These are phyloP conservation scores for Callionymus lyra DNA, from an alignment of 2,113 vertebrate genomes.

Conservation along the genomic window DNA sequence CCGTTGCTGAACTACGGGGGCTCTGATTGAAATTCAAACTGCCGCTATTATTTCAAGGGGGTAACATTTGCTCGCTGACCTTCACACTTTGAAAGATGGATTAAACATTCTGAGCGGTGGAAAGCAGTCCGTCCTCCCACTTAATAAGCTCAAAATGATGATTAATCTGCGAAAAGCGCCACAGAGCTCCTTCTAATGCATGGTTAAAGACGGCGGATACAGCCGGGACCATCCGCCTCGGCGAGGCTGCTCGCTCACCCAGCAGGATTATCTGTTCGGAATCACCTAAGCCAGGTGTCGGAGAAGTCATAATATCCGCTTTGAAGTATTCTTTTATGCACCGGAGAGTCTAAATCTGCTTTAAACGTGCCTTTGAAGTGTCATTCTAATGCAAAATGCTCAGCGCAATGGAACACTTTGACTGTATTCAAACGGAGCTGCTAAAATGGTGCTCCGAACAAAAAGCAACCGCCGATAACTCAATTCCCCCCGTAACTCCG, in stretches of 20 bases:
- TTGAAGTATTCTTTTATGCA: constrained; percentile 20
- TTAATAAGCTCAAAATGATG: constrained; percentile 69
- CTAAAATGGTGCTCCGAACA: constrained; percentile 43
- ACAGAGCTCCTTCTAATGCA: constrained; percentile 47
- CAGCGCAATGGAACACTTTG: constrained; percentile 4
- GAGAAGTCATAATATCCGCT: constrained; percentile 17
- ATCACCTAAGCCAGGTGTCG: constrained; percentile 33
- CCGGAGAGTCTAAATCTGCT: constrained; percentile 16
- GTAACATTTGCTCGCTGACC: constrained; percentile 57
- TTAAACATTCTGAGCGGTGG: constrained; percentile 57
- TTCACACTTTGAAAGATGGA: constrained; percentile 68
- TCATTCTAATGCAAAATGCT: constrained; percentile 11
- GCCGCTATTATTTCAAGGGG: constrained; percentile 44
- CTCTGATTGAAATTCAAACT: constrained; percentile 47
- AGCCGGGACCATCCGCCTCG: constrained; percentile 34
- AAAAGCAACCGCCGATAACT: constrained; percentile 59
- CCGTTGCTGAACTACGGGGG: constrained; percentile 15
- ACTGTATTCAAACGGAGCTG: constrained; percentile 25
- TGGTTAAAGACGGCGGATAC: constrained; percentile 43
- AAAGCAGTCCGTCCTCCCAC: constrained; percentile 60
- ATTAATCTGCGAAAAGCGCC: constrained; percentile 65
- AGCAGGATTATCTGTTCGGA: constrained; percentile 28
- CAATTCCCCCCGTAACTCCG: constrained; percentile 58
- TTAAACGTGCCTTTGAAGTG: constrained; percentile 30
- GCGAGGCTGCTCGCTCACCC: constrained; percentile 18